phyloP scores from a whole-genome alignment of 2,113 vertebrate species.

The Vulpes lagopus region DNA sequence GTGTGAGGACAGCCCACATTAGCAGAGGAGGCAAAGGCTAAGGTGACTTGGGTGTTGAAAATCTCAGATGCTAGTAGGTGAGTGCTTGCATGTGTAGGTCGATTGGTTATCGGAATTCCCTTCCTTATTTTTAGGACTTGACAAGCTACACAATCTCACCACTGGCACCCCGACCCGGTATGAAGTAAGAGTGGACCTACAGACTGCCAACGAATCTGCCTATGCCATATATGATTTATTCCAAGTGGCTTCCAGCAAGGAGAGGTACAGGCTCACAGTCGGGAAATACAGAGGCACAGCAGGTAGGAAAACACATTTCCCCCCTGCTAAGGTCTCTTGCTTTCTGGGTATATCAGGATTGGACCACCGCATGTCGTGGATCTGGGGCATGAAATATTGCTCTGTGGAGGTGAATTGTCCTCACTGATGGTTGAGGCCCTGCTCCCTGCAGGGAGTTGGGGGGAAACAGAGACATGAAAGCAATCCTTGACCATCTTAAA shows the following conservation, averaged over 20 bases:
- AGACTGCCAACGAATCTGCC: constrained; percentile 86
- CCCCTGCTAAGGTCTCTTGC: rapidly evolving
- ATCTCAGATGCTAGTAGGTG: background rate
- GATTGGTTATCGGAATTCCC: background rate
- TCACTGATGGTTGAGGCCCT: background rate
- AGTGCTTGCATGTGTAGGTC: rapidly evolving
- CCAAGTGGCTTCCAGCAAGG: constrained; percentile 89
- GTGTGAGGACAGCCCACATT: background rate
- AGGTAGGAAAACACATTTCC: constrained; percentile 81
- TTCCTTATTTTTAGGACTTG: constrained; percentile 88
- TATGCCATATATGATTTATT: constrained; percentile 92
- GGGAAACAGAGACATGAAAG: background rate
- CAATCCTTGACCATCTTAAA: too few relatives aligned
- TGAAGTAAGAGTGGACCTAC: constrained; percentile 91
- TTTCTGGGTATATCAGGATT: background rate
- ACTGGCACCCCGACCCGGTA: constrained; percentile 87
- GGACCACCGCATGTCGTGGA: rapidly evolving
- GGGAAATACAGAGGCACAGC: constrained; percentile 93
- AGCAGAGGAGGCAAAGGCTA: background rate
- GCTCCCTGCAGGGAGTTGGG: background rate
- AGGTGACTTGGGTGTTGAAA: background rate
- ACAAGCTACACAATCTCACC: constrained; percentile 92
- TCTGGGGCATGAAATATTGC: background rate
- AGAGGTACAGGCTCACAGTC: constrained; percentile 90
- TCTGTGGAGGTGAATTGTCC: background rate